Base-by-base conservation (phyloP, 2,888 invertebrate species). In the Zhuqinia jingwanae region DNA sequence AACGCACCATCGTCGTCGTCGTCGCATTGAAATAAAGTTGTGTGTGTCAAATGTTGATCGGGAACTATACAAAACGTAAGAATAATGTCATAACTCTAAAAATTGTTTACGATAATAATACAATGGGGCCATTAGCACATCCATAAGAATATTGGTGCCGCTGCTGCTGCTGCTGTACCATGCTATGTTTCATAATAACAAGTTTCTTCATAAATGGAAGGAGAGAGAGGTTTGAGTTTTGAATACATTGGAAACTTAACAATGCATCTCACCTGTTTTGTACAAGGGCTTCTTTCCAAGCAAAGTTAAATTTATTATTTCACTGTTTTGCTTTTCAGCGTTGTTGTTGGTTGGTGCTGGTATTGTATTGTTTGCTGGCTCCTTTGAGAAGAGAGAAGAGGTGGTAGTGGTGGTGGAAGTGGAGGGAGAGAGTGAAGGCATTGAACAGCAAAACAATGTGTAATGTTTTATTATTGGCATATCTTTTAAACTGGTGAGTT, bases 51-150 rank as follows among this genome's bases (percentile, higher is more conserved):
- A 76, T 76, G 53, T 22, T 76, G 53, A 36, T 50, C 6, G 65
- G 42, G 65, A 76, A 79, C 70, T 78, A 85, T 73, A 36, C 73
- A 58, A 73, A 53, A 17, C 22, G 73, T 50, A 77, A 79, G 20
- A 65, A 65, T 65, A 36, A 76, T 65, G 65, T 58, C 70, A 78
- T 78, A 77, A 76, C 76, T 83, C 63, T 58, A 56, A 53, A 83
- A 84, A 84, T 77, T 77, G 36, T 78, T 25, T 70, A 85, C 70
- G 22, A 85, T 73, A 42, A 47, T 47, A 20, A 42, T 25, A 77
- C 42, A 76, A 79, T 53, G 47, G 30, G 60, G 36, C 79, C 85
- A 85, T 85, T 85, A 85, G 85, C 85, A 85, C 85, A 77, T 85
- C 27, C 50, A 68, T 65, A 77, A 8, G 2, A 77, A 42, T 77